Evolutionary conservation across 2,888 invertebrate genomes (phyloP), one percentile per base, ranked within the genome.

Genomic region (Macropis europaea): DNA sequence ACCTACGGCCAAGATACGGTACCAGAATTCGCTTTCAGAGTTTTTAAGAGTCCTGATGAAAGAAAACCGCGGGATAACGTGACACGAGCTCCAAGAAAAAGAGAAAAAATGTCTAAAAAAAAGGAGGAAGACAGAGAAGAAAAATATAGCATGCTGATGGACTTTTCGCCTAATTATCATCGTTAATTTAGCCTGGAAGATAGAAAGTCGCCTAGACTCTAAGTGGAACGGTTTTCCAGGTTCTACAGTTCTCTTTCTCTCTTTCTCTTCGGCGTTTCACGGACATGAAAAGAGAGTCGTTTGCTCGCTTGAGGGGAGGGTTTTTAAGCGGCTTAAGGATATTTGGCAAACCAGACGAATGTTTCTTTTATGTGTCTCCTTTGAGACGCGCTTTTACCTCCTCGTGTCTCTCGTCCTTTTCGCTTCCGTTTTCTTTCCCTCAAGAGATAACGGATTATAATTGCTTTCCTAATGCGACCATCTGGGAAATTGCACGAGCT

Each of bases 291-390:
- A 50, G 36, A 22, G 28, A 42, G 54, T 36, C 61, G 54, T 62
- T 68, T 50, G 30, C 56, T 40, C 42, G 42, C 22, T 56, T 15
- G 36, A 36, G 28, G 38, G 34, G 30, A 32, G 13, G 56, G 43
- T 38, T 52, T 64, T 70, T 57, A 56, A 70, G 59, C 57, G 17
- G 64, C 52, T 64, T 63, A 56, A 63, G 50, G 36, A 69, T 63
- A 63, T 69, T 69, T 63, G 69, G 43, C 50, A 69, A 77, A 82
- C 79, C 77, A 79, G 66, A 74, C 77, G 75, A 82, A 80, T 79
- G 79, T 75, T 72, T 66, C 73, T 54, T 62, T 68, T 54, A 62
- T 50, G 40, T 34, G 32, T 32, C 53, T 60, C 34, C 54, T 68
- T 62, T 56, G 47, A 60, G 36, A 48, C 60, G 56, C 60, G 48